Percentiles rank a stretch among this genome's conserved stretches.
Conservation (phyloP, 2,888 invertebrate genomes). For the Epirrhoe alternata region DNA sequence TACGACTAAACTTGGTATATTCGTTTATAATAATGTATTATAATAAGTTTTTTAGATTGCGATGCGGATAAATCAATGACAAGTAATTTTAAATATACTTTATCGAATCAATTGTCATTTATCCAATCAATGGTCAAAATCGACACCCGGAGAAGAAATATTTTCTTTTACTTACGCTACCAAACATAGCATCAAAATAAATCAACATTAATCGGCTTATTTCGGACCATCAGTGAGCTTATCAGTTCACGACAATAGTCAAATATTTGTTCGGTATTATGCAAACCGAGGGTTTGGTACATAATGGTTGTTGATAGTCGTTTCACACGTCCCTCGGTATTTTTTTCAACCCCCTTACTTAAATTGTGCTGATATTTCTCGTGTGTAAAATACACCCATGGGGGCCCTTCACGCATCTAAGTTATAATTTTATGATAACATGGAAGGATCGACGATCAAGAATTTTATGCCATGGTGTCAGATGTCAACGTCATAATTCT, state of each 20-base stretch:
- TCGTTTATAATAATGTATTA: too few relatives aligned
- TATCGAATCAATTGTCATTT: neutral
- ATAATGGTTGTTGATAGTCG: conserved; percentile 56
- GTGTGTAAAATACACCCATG: conserved; percentile 63
- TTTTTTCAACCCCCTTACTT: conserved; percentile 55
- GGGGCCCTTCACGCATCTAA: conserved; percentile 60
- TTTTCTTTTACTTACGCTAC: neutral
- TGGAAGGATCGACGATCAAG: conserved; percentile 30
- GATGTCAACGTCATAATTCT: conserved; percentile 1
- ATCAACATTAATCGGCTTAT: conserved; percentile 1
- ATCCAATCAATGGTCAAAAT: neutral
- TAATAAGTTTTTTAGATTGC: too few relatives aligned
- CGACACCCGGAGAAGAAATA: neutral
- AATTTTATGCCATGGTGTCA: conserved; percentile 7
- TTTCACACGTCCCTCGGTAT: conserved; percentile 56
- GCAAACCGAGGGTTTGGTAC: conserved; percentile 45
- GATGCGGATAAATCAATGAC: too few relatives aligned
- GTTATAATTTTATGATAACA: conserved; percentile 60
- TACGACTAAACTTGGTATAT: too few relatives aligned
- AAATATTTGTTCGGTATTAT: conserved; percentile 46
- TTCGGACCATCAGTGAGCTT: conserved; percentile 23
- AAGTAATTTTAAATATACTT: too few relatives aligned
- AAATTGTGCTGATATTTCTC: conserved; percentile 63
- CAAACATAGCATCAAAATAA: neutral
- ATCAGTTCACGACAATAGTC: conserved; percentile 36